These are phyloP conservation scores for Trachops cirrhosus DNA, from an alignment of 2,797 vertebrate species.

Conservation along the genomic window DNA sequence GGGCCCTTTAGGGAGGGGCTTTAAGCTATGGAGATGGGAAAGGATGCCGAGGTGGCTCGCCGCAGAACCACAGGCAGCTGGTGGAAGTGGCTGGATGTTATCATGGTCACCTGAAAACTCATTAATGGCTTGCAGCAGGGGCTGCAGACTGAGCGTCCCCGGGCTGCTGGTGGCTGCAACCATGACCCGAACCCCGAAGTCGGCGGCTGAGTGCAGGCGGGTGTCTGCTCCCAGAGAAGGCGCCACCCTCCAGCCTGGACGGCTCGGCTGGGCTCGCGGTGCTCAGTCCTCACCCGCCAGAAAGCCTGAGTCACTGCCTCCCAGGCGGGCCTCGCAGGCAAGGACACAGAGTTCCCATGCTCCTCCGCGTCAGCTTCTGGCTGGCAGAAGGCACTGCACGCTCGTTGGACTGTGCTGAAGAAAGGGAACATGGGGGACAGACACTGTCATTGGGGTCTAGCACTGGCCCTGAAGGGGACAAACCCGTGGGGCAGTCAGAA, in stretches of 20 bases:
- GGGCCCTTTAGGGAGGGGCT: background rate
- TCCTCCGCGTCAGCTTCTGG: background rate
- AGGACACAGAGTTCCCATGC: background rate
- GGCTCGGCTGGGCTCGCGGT: accelerated
- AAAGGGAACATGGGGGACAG: accelerated
- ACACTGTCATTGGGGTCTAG: accelerated
- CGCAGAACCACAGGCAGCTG: slow-evolving; percentile 52
- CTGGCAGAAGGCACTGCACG: background rate
- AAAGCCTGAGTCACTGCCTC: background rate
- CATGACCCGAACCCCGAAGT: background rate
- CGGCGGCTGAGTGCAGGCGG: accelerated
- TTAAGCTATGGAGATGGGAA: slow-evolving; percentile 7
- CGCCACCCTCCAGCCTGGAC: accelerated
- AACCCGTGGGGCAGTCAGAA: background rate
- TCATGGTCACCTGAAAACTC: background rate
- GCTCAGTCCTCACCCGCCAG: background rate
- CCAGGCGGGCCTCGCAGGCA: accelerated
- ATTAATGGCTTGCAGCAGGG: background rate
- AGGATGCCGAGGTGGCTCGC: background rate
- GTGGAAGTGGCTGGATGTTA: background rate
- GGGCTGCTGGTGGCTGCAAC: accelerated
- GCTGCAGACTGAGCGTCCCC: background rate
- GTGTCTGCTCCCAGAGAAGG: background rate
- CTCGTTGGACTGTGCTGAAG: no score
- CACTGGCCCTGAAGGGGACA: background rate